A percentile compares a stretch with the other conserved stretches of the same genome.
Conservation (phyloP, 2,797 vertebrate species). For the Catamblyrhynchus diadema region DNA sequence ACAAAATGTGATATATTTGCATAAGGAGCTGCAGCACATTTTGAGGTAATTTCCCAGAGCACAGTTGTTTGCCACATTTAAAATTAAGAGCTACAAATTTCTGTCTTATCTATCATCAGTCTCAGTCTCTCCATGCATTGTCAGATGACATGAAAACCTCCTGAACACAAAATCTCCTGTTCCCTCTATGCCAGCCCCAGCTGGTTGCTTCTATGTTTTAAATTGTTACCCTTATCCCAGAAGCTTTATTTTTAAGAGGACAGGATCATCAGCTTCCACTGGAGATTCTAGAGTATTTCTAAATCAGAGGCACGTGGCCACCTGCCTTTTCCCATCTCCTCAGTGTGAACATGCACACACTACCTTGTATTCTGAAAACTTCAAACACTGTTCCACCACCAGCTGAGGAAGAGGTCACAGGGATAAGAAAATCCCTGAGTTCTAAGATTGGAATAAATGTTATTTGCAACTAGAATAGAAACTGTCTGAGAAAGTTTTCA, state of each 20-base stretch:
- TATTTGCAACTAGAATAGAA: conserved; percentile 9
- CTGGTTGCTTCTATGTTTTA: background rate
- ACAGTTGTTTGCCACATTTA: background rate
- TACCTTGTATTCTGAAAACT: background rate
- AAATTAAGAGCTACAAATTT: background rate
- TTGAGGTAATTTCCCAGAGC: background rate
- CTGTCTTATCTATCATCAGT: background rate
- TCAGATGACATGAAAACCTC: background rate
- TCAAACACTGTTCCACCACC: background rate
- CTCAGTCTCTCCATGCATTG: background rate
- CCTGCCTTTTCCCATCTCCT: background rate
- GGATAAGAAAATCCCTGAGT: background rate
- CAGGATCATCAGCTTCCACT: background rate
- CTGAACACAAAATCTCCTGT: background rate
- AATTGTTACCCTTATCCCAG: background rate
- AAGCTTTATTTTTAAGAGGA: background rate
- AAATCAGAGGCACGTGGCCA: background rate
- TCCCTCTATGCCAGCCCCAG: background rate
- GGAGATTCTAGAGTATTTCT: background rate
- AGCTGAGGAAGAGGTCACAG: background rate
- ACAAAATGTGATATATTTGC: background rate
- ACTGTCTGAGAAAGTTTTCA: conserved; percentile 33
- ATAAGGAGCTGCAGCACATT: background rate
- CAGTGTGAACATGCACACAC: background rate
- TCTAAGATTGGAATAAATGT: background rate